Percentiles rank a stretch among this genome's conserved stretches.
Conservation (phyloP, 1,140 invertebrate species). For the Dreissena rostriformis region DNA sequence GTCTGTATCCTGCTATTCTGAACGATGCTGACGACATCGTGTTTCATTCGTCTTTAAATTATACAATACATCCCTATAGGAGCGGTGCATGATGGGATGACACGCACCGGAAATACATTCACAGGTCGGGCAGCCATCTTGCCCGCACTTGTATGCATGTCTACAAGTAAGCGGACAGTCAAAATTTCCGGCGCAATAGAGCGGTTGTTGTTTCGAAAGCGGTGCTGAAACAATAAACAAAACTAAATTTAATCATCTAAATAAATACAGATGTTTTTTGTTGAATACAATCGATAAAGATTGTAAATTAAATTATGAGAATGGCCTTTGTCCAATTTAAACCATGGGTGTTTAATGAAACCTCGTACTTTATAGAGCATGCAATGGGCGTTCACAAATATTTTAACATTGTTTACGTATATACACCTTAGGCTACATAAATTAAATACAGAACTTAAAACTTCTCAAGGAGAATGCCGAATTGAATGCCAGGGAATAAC, state of each 20-base stretch:
- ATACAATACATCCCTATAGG: slow-evolving; percentile 29
- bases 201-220: not conserved
- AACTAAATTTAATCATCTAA: not conserved
- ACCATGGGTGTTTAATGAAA: no score
- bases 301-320: no score
- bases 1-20: no score
- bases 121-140: slow-evolving; percentile 54
- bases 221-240: not conserved
- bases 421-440: no score
- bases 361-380: no score
- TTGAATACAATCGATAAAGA: no score
- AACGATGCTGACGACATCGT: slow-evolving; percentile 2
- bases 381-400: no score
- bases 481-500: no score
- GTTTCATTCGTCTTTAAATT: not conserved
- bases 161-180: slow-evolving; percentile 21
- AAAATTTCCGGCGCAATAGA: slow-evolving; percentile 25
- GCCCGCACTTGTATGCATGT: slow-evolving; percentile 27
- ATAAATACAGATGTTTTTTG: not conserved
- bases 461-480: no score
- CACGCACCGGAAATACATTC: slow-evolving; percentile 49
- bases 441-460: no score
- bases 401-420: no score
- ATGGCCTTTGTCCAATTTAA: no score
- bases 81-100: slow-evolving; percentile 41